These are phyloP conservation scores for Crotalus tigris DNA, from an alignment of 2,113 vertebrate genomes.

Conservation along the genomic window DNA sequence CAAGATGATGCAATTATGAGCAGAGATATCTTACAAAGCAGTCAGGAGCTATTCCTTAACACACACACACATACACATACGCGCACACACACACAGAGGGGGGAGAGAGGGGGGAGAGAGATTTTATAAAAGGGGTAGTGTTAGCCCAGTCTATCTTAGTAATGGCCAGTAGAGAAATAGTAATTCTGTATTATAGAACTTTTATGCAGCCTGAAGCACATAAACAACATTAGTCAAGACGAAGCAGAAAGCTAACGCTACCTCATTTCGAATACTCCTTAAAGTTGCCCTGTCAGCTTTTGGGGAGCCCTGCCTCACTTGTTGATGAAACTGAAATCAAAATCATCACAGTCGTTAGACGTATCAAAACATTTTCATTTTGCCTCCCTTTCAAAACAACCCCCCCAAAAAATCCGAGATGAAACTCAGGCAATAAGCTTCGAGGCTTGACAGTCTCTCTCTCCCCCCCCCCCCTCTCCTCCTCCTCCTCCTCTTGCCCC, in stretches of 20 bases:
- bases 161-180: background rate
- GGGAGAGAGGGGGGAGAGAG: no score
- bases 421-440: background rate
- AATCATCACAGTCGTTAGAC: background rate
- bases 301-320: background rate
- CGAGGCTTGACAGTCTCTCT: background rate
- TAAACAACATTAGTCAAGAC: background rate
- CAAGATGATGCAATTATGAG: background rate
- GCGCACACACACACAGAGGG: background rate
- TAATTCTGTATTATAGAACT: background rate
- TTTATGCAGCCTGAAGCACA: background rate
- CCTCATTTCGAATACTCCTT: background rate
- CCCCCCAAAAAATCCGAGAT: background rate
- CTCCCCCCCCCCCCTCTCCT: rapidly evolving
- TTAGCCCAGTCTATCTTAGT: background rate
- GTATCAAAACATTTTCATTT: background rate
- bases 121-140: background rate
- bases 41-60: background rate
- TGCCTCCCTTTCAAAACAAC: background rate
- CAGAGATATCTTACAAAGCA: background rate
- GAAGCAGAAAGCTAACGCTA: background rate
- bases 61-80: background rate
- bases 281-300: background rate
- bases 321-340: background rate
- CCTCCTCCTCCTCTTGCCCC: background rate